Conservation (phyloP, 2,113 vertebrate genomes). For the Callospermophilus lateralis region DNA sequence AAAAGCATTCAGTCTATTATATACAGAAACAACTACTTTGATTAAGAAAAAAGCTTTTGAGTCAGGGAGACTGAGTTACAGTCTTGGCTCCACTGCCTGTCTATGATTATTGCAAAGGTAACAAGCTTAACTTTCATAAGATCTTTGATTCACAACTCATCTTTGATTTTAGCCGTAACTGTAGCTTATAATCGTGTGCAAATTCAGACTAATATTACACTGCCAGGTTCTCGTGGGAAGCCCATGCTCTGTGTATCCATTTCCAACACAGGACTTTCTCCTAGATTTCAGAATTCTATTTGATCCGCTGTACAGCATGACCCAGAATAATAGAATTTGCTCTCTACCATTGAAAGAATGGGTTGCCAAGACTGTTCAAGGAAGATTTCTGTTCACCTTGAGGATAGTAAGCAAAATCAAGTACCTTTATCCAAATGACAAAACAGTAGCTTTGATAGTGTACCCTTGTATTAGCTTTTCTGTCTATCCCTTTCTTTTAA, state of each 20-base stretch:
- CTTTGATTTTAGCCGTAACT: background rate
- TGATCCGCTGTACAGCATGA: accelerated
- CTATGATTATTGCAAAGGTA: background rate
- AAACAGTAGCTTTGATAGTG: background rate
- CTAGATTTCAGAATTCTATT: background rate
- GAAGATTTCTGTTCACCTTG: background rate
- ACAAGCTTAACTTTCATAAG: too few relatives aligned
- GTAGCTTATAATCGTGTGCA: background rate
- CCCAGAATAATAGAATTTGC: background rate
- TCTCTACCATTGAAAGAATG: background rate
- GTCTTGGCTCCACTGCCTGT: background rate
- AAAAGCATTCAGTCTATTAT: background rate
- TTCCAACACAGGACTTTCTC: background rate
- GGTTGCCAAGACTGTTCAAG: background rate
- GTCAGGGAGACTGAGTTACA: background rate
- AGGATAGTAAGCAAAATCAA: background rate
- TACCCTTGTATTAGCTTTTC: background rate
- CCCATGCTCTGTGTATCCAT: background rate
- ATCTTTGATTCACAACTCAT: background rate
- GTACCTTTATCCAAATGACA: background rate
- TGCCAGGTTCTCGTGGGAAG: background rate
- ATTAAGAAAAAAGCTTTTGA: background rate
- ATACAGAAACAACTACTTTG: background rate
- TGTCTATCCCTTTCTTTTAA: background rate
- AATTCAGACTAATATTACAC: background rate